phyloP scores from a whole-genome alignment of 2,888 invertebrate species.

The Noctua comes region DNA sequence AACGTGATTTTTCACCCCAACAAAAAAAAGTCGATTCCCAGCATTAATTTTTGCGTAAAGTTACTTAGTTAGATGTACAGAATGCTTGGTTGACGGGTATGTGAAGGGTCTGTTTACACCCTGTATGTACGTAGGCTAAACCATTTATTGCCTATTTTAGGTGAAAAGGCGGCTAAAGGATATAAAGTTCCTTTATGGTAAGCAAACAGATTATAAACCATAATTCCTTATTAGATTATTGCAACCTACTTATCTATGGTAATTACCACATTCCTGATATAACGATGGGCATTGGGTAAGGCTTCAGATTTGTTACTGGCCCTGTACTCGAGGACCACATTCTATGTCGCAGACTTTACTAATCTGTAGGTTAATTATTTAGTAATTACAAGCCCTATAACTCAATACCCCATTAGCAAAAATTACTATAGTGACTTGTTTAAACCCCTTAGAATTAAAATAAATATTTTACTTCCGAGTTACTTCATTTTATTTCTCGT shows the following conservation, averaged over 20 bases:
- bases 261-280: slow-evolving; percentile 29
- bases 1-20: too few species aligned
- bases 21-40: too few species aligned
- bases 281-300: slow-evolving; percentile 31
- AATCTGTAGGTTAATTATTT: not conserved
- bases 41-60: too few species aligned
- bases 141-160: not conserved
- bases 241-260: slow-evolving; percentile 27
- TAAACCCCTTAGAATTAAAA: not conserved
- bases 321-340: slow-evolving; percentile 25
- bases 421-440: not conserved
- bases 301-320: slow-evolving; percentile 20
- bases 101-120: too few species aligned
- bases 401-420: not conserved
- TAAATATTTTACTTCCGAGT: too few species aligned
- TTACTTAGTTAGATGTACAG: too few species aligned
- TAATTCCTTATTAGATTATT: slow-evolving; percentile 32
- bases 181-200: not conserved
- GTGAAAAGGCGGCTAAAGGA: not conserved
- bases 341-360: not conserved
- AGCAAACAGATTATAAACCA: slow-evolving; percentile 10
- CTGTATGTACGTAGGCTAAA: not conserved
- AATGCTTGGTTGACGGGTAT: too few species aligned
- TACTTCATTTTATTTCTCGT: too few species aligned
- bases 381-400: not conserved